A percentile compares a stretch with the other conserved stretches of the same genome.
phyloP scores from a whole-genome alignment of 2,797 vertebrate genomes.

The Dryobates pubescens region DNA sequence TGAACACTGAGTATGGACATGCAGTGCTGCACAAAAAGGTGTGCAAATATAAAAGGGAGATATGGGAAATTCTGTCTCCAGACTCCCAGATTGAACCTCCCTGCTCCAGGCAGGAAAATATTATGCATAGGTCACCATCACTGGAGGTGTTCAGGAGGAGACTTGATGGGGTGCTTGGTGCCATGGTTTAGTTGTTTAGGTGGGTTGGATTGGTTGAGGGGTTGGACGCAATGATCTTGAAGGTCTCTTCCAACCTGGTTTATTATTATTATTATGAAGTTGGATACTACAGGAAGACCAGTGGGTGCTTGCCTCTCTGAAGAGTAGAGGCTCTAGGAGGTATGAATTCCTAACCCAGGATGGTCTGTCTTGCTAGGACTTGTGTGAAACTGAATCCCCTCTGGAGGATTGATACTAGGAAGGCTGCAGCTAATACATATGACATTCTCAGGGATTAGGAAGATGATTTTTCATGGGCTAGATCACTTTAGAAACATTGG shows the following conservation, averaged over 20 bases:
- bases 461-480: constrained; percentile 11
- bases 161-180: too few species aligned
- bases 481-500: not conserved
- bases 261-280: too few species aligned
- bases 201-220: too few species aligned
- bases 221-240: too few species aligned
- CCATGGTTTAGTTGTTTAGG: too few species aligned
- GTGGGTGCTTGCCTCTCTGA: not conserved
- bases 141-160: too few species aligned
- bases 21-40: not conserved
- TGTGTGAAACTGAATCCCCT: constrained; percentile 35
- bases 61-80: not conserved
- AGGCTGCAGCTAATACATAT: constrained; percentile 21
- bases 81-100: not conserved
- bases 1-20: not conserved
- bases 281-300: not conserved
- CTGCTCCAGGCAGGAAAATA: not conserved
- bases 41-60: not conserved
- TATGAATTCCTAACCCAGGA: constrained; percentile 12
- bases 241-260: too few species aligned
- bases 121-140: not conserved
- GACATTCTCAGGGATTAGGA: constrained; percentile 41
- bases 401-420: constrained; percentile 22
- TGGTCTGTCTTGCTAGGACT: constrained; percentile 6
- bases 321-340: not conserved